Base-by-base conservation (phyloP, 2,888 invertebrate species). In the Cataglyphis rosenhaueri region DNA sequence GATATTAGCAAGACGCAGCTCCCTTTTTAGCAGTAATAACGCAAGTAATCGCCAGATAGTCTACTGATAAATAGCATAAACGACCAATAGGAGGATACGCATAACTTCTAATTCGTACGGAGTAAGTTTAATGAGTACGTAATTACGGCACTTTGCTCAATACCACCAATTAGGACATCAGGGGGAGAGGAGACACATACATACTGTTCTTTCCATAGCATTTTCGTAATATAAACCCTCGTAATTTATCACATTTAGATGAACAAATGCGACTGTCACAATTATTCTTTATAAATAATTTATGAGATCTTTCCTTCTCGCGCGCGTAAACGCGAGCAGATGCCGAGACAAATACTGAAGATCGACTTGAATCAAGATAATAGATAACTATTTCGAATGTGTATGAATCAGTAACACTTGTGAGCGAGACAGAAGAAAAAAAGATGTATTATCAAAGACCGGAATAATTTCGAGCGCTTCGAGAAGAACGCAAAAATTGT, bases 11-110 rank as follows among this genome's bases (percentile, higher is more conserved):
- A 81, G 71, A 41, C 65, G 76, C 83, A 82, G 79, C 65, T 83
- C 83, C 85, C 87, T 82, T 82, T 70, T 83, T 89, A 89, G 89
- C 87, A 89, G 89, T 87, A 89, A 89, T 89, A 89, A 87, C 81
- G 86, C 88, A 74, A 83, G 81, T 86, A 87, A 86, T 64, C 86
- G 82, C 85, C 84, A 85, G 71, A 83, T 89, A 89, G 86, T 68
- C 84, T 84, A 88, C 66, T 76, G 82, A 87, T 85, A 89, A 86
- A 81, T 89, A 89, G 89, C 74, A 83, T 89, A 86, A 89, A 89
- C 84, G 89, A 89, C 89, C 89, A 89, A 89, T 89, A 89, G 89
- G 65, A 89, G 66, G 83, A 87, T 89, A 89, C 83, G 85, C 81
- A 86, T 87, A 84, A 89, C 87, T 89, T 89, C 82, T 89, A 89